Base-by-base conservation (phyloP, 2,888 invertebrate species). In the Punctoribates punctum region DNA sequence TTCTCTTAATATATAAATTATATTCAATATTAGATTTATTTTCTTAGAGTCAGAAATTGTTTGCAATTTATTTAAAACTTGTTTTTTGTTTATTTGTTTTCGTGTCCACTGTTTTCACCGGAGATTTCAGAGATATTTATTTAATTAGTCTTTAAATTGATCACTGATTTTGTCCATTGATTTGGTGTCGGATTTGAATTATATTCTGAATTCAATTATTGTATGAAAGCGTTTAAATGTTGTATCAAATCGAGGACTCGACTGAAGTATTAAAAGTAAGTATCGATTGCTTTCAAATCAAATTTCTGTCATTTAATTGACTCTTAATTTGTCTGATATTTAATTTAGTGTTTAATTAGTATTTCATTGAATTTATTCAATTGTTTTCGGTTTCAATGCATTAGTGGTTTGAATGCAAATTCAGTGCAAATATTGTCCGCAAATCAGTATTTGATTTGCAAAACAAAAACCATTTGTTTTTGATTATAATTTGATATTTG, bases 221-320 rank as follows among this genome's bases (percentile, higher is more conserved):
- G 57, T 57, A 65, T 65, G 34, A 62, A 34, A 65, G 3, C 65
- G 34, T 34, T 65, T 65, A 65, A 65, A 34, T 29, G 65, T 34
- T 65, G 5, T 13, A 13, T 17, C 65, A 5, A 17, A 65, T 65
- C 65, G 65, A 65, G 23, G 65, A 65, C 17, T 34, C 65, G 34
- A 65, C 11, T 65, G 65, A 65, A 11, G 4, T 65, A 15, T 34
- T 34, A 34, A 65, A 65, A 65, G 65, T 65, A 15, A 65, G 65
- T 65, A 15, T 65, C 51, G 4, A 20, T 51, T 51, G 51, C n/a
- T 20, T 51, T n/a, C 51, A 51, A 20, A 20, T 9, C 51, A n/a
- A 51, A n/a, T 20, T 51, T 9, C n/a, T 51, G 5, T n/a, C 51
- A n/a, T 51, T 51, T n/a, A 51, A 51, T 51, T 51, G 9, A 51